Percentiles rank a stretch among this genome's conserved stretches.
Evolutionary conservation across 2,113 vertebrate species (phyloP).

Genomic region (Theristicus caerulescens): DNA sequence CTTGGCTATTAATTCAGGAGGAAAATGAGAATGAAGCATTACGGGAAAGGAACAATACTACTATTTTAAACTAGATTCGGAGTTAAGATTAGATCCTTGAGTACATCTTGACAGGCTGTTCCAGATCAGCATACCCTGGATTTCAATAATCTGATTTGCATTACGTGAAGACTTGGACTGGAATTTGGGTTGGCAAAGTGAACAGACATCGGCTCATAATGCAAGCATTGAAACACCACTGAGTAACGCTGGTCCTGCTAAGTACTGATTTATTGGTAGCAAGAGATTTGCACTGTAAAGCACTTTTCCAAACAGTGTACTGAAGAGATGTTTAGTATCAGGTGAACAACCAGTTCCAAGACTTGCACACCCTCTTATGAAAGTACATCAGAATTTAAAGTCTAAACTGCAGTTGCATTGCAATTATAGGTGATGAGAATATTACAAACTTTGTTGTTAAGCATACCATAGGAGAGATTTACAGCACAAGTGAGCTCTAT

Average conservation of each 20-base stretch:
- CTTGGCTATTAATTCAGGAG: background rate
- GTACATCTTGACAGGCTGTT: slow-evolving; percentile 19
- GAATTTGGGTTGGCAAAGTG: slow-evolving; percentile 1
- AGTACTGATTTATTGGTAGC: background rate
- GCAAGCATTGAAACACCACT: background rate
- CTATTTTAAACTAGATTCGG: slow-evolving; percentile 21
- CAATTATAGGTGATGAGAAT: background rate
- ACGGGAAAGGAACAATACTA: background rate
- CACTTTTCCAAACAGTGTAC: background rate
- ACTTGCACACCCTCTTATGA: background rate
- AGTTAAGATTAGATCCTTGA: slow-evolving; percentile 41
- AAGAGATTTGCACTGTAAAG: background rate
- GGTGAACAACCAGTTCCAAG: background rate
- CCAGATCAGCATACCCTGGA: slow-evolving; percentile 42
- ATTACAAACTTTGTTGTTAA: background rate
- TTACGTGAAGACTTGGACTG: slow-evolving; percentile 13
- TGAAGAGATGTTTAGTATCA: background rate
- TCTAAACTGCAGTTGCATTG: background rate
- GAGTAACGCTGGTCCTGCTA: background rate
- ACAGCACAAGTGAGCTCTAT: accelerated
- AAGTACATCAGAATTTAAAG: background rate
- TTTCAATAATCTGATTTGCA: slow-evolving; percentile 58
- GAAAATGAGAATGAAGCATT: background rate
- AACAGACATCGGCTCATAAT: background rate
- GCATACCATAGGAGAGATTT: background rate